Conservation (phyloP, 2,113 vertebrate species). For the Nanorana parkeri region DNA sequence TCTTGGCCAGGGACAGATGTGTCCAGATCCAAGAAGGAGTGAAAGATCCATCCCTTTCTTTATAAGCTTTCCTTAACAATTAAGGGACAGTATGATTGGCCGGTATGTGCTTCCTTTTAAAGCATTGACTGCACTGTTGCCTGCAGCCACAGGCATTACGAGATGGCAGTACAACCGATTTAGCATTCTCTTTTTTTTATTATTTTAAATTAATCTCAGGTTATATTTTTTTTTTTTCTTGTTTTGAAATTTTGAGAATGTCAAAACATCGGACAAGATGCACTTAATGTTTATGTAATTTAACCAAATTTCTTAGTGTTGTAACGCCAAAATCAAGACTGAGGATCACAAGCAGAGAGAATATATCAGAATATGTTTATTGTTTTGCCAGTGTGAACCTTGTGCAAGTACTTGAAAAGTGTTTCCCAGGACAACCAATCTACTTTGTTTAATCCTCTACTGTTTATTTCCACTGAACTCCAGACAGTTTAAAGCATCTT, state of each 20-base stretch:
- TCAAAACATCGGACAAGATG: not conserved
- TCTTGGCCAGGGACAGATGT: slow-evolving; percentile 44
- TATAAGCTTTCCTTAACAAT: not conserved
- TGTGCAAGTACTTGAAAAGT: not conserved
- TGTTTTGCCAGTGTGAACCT: not conserved
- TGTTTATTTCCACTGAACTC: too few relatives aligned
- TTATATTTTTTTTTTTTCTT: slow-evolving; percentile 1
- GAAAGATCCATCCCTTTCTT: not conserved
- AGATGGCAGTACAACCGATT: not conserved
- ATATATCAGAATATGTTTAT: not conserved
- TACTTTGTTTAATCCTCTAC: too few relatives aligned
- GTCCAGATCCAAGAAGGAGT: not conserved
- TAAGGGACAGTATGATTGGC: not conserved
- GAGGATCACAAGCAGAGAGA: not conserved
- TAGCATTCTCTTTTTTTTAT: slow-evolving; percentile 5
- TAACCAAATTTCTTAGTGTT: not conserved
- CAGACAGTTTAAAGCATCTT: too few relatives aligned
- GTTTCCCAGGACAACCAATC: too few relatives aligned
- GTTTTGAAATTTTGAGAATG: slow-evolving; percentile 9
- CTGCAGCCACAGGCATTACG: not conserved
- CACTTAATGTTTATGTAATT: slow-evolving; percentile 7
- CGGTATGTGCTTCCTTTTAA: slow-evolving; percentile 9
- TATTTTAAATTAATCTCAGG: slow-evolving; percentile 45
- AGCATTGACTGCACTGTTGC: slow-evolving; percentile 25
- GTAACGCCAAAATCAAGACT: not conserved